Conservation (phyloP, 2,113 vertebrate genomes). For the Ceyx cyanopectus region DNA sequence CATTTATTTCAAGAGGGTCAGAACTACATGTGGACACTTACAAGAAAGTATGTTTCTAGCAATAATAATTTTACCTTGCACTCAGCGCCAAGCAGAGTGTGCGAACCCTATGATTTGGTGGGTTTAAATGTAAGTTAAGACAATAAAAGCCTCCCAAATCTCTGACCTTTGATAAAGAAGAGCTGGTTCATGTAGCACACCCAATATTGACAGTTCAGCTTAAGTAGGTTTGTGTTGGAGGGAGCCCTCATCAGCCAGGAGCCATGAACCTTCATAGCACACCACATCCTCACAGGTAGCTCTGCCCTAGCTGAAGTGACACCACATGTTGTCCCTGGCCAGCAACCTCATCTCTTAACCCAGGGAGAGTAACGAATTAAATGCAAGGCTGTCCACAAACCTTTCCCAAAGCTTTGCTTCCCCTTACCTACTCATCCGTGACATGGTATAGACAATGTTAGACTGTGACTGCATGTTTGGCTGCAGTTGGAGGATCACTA, state of each 20-base stretch:
- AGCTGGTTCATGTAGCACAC: not conserved
- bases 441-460: not conserved
- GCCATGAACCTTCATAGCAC: not conserved
- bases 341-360: not conserved
- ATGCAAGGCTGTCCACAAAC: not conserved
- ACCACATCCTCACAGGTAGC: not conserved
- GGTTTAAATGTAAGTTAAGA: not conserved
- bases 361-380: rapidly evolving
- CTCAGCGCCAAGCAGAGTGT: not conserved
- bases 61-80: not conserved
- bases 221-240: not conserved
- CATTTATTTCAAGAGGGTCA: not conserved
- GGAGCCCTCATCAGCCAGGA: not conserved
- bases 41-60: not conserved
- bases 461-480: not conserved
- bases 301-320: not conserved
- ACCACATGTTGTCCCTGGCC: not conserved
- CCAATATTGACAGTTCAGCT: not conserved
- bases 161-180: not conserved
- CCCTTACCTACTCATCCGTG: not conserved
- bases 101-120: not conserved
- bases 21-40: not conserved
- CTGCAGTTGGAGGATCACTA: constrained; percentile 11
- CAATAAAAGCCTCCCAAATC: not conserved
- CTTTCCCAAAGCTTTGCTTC: not conserved